phyloP scores from a whole-genome alignment of 1,140 invertebrate species.

The Myzus persicae region DNA sequence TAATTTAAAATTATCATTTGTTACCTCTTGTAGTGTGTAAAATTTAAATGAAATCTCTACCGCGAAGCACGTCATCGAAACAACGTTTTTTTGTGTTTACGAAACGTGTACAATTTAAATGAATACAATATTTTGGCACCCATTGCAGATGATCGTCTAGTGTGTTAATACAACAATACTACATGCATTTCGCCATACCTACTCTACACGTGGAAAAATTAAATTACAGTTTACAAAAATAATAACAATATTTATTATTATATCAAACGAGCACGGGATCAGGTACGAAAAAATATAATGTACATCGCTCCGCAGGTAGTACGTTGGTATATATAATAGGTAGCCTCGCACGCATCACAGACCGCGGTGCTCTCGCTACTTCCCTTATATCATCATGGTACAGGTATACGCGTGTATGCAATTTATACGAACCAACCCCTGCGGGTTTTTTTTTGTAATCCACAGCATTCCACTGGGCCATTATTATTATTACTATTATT shows the following conservation, averaged over 20 bases:
- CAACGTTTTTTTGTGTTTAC: not conserved
- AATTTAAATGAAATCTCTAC: not conserved
- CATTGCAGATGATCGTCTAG: not conserved
- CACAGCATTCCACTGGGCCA: slow-evolving; percentile 42
- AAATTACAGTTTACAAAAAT: not conserved
- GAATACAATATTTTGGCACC: not conserved
- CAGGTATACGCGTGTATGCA: not conserved
- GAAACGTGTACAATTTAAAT: not conserved
- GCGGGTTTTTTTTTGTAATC: slow-evolving; percentile 32
- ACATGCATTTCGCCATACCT: no score
- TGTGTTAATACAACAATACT: not conserved
- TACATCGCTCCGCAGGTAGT: not conserved
- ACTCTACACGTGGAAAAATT: not conserved
- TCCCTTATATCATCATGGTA: slow-evolving; percentile 8
- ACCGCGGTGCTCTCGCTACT: not conserved
- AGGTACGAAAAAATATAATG: not conserved
- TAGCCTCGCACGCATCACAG: not conserved
- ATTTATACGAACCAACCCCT: slow-evolving; percentile 49
- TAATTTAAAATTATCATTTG: not conserved
- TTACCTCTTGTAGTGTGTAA: not conserved
- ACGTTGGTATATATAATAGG: not conserved
- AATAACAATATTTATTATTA: not conserved
- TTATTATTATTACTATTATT: slow-evolving; percentile 17
- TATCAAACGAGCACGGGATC: not conserved
- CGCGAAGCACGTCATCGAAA: not conserved